Base-by-base conservation (phyloP, 1,140 invertebrate genomes). In the Drosophila lowei region DNA sequence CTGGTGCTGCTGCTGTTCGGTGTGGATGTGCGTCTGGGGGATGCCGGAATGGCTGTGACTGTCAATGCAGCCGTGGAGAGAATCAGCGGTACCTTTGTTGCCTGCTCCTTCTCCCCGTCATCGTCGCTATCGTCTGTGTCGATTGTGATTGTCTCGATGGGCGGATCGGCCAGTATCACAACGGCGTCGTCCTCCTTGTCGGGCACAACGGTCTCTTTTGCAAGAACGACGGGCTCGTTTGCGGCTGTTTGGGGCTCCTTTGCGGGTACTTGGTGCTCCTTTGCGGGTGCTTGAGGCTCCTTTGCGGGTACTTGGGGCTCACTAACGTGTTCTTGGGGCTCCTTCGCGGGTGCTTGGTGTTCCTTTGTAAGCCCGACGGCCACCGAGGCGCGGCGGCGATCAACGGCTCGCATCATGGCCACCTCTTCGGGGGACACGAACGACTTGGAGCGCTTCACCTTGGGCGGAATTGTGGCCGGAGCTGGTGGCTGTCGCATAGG, bases 81-180 rank as follows among this genome's bases (percentile, higher is more conserved):
- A 30, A 61, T 68, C 4, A 63, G 65, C n/a, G 34, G 41, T 25
- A 41, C 21, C 15, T 46, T 50, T 42, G 13, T 3, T 13, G 34
- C 15, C 34, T 46, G 50, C 8, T 70, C 57, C 46, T 63, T 16
- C 48, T 58, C 11, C 8, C 43, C 11, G 34, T 53, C 63, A 11
- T 71, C 70, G 9, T 83, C 83, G 11, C 58, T 73, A 13, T 83
- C 75, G 46, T 88, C 81, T 7, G 75, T 73, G 6, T 88, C 83
- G 38, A 88, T 88, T 30, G 83, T 88, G 7, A 88, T 88, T 34
- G 83, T 88, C 46, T 88, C 83, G 11, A 88, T 88, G 4, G 75
- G 47, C 3, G 65, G 11, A 57, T 47, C 73, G 3, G 64, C 38
- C 38, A 72, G 58, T 53, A 79, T 67, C 1, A 79, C 83, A 56